Conservation (phyloP, 2,888 invertebrate genomes). For the Spialia ferax region DNA sequence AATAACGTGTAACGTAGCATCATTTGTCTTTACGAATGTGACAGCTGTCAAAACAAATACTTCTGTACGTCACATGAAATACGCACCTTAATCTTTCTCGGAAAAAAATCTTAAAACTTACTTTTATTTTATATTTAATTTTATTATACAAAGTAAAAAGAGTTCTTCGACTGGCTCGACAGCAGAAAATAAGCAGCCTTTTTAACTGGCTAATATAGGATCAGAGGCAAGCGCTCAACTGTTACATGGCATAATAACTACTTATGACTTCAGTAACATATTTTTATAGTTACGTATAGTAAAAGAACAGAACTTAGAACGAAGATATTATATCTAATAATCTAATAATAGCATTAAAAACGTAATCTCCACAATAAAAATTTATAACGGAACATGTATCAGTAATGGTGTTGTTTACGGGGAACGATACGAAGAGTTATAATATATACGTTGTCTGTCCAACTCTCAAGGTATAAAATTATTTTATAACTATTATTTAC, state of each 20-base stretch:
- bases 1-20: constrained; percentile 2
- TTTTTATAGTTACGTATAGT: no score
- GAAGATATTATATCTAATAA: no score
- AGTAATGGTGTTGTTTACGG: neutral
- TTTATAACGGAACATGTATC: neutral
- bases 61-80: neutral
- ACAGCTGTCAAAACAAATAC: constrained; percentile 11
- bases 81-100: neutral
- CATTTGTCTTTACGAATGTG: constrained; percentile 9
- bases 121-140: no score
- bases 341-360: neutral
- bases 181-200: constrained; percentile 5
- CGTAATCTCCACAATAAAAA: neutral
- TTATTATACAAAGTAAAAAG: no score
- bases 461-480: neutral
- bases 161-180: neutral
- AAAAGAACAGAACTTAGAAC: no score
- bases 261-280: neutral
- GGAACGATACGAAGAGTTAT: no score
- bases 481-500: neutral
- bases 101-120: no score
- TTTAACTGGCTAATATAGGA: neutral
- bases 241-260: neutral
- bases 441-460: no score
- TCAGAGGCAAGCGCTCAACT: constrained; percentile 1